Evolutionary conservation across 23 tunicate species (phyloP), one percentile per base, ranked within the genome.

Genomic region (Trididemnum nubilum): DNA sequence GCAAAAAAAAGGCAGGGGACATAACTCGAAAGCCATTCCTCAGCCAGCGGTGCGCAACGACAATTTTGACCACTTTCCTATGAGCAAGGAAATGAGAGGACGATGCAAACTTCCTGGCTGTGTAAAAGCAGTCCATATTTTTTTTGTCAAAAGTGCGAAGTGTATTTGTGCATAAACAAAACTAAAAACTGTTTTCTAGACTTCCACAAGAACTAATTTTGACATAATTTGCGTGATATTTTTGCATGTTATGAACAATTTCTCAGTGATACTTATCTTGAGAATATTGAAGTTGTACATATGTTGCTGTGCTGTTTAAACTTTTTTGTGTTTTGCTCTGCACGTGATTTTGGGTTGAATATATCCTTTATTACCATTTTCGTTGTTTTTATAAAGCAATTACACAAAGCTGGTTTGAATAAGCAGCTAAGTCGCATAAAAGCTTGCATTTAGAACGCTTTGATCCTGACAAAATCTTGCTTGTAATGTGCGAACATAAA

Each of bases 141-240:
- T 3, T 73, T 15, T 73, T 73, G 78, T 34, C 28, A 38, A 7
- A 73, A 73, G 24, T 73, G 78, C 33, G 27, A 73, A 40, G 78
- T 73, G 28, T 39, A 73, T 38, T 26, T 37, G 28, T 73, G 78
- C 32, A 38, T 73, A 19, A 27, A 19, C 28, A 73, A 73, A 37
- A 73, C n/a, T 9, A 73, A 73, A 27, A 73, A 73, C 58, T 73
- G 78, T 26, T 73, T 73, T 24, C 12, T 19, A 21, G 57, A 38
- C 7, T 73, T 73, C 33, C 78, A 73, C 31, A 73, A 38, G 15
- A n/a, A 38, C 29, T 73, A 39, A 73, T 2, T n/a, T 63, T 5
- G 33, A 7, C 9, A 18, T 69, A 5, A 7, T 33, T 30, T 69
- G 74, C 38, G 4, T n/a, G 7, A 26, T 24, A 15, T 21, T 63